phyloP scores from a whole-genome alignment of 92 coral and sea anemone genomes.

The Umimayanthus chanpuru region DNA sequence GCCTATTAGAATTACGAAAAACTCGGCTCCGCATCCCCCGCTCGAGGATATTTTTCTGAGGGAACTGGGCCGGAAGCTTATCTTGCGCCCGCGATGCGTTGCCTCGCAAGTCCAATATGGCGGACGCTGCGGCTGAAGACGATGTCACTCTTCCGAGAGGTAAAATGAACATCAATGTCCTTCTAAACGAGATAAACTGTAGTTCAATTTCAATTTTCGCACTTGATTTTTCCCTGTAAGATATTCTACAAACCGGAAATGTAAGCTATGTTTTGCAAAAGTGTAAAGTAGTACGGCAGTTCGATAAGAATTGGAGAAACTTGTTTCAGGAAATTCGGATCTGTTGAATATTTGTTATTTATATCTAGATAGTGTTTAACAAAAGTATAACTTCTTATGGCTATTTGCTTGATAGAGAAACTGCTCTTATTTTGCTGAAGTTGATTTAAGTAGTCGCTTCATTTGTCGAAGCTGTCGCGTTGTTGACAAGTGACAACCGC shows the following conservation, averaged over 20 bases:
- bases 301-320: neutral
- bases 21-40: too few relatives aligned
- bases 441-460: neutral
- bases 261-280: neutral
- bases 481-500: too few relatives aligned
- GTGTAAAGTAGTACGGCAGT: neutral
- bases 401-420: neutral
- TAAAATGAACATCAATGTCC: slow-evolving; percentile 31
- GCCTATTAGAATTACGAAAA: too few relatives aligned
- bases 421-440: neutral
- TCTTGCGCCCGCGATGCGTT: slow-evolving; percentile 52
- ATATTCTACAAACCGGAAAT: neutral
- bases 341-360: neutral
- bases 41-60: neutral
- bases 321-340: neutral
- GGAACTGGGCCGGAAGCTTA: slow-evolving; percentile 17
- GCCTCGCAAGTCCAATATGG: slow-evolving; percentile 77
- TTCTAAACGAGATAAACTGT: neutral
- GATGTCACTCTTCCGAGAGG: slow-evolving; percentile 99
- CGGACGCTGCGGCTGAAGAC: slow-evolving; percentile 93
- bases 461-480: too few relatives aligned
- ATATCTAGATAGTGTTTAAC: too few relatives aligned
- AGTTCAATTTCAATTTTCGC: neutral
- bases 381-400: neutral
- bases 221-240: neutral